Evolutionary conservation across 1,140 invertebrate species (phyloP), one percentile per base, ranked within the genome.

Genomic region (Chelonus insularis): DNA sequence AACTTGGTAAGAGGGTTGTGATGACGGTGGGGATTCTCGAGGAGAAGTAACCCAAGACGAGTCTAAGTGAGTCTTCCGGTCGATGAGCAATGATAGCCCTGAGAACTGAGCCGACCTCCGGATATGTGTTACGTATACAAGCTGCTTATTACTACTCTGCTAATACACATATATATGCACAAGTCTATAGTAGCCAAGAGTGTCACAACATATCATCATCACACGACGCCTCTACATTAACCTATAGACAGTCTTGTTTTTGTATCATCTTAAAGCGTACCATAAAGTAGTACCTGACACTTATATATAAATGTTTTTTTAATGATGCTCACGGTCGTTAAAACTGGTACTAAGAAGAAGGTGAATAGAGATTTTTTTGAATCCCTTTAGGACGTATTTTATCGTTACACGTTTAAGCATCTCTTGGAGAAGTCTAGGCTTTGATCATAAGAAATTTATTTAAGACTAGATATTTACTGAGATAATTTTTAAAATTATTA

Each of bases 31-130:
- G 56, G 64, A 60, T 66, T 67, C 62, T 60, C 67, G 62, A 68
- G 71, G 71, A 72, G 79, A 77, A 74, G 79, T 80, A 80, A 80
- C 79, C 80, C 74, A 81, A 81, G 78, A 80, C 79, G 78, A 72
- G 77, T 74, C 78, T 80, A 82, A 81, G 78, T 80, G 79, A 81
- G 77, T 79, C 78, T 81, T 81, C 78, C 78, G 78, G 79, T 73
- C 74, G 72, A 57, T 67, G 73, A 72, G 73, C 78, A 80, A 81
- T 82, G 80, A 82, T 82, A 82, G 80, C 73, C 80, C 80, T 82
- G 80, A 81, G 80, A 82, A 82, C 77, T 79, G 72, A 76, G 72
- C 73, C 75, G 76, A 71, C 72, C 77, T 74, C 77, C 76, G 78
- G 78, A 80, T 77, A 78, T 73, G 71, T 73, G 72, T 76, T 78